A percentile compares a stretch with the other conserved stretches of the same genome.
These are phyloP conservation scores for Pseudochromis fuscus DNA, from an alignment of 2,797 vertebrate species.

Conservation along the genomic window DNA sequence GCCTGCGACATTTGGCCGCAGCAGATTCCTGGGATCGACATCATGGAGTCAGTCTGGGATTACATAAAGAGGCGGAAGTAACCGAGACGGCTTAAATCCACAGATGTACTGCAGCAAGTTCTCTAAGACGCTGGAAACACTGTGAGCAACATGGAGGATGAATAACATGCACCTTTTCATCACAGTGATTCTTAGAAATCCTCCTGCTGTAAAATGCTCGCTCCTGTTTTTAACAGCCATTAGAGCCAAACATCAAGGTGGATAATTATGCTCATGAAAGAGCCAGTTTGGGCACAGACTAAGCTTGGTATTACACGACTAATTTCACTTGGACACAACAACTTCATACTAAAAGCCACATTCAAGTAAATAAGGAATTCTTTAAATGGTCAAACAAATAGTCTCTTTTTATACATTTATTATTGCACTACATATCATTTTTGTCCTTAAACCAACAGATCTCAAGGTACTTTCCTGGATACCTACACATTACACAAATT, in stretches of 20 bases:
- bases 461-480: too few relatives aligned
- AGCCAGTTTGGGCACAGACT: not conserved
- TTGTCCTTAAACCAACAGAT: too few relatives aligned
- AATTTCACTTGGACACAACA: not conserved
- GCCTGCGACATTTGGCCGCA: not conserved
- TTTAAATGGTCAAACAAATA: too few relatives aligned
- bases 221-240: not conserved
- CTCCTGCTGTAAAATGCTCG: not conserved
- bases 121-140: not conserved
- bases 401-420: too few relatives aligned
- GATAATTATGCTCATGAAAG: not conserved
- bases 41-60: not conserved
- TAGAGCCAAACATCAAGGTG: not conserved
- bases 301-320: not conserved
- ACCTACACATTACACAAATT: not conserved
- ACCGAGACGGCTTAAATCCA: not conserved
- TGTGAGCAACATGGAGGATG: not conserved
- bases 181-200: constrained; percentile 9
- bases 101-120: not conserved
- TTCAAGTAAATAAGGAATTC: not conserved
- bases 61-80: constrained; percentile 2
- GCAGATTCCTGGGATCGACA: not conserved
- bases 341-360: not conserved
- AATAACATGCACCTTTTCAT: not conserved
- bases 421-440: too few relatives aligned